Evolutionary conservation across 2,113 vertebrate species (phyloP), one percentile per base, ranked within the genome.

Genomic region (Anarrhichthys ocellatus): DNA sequence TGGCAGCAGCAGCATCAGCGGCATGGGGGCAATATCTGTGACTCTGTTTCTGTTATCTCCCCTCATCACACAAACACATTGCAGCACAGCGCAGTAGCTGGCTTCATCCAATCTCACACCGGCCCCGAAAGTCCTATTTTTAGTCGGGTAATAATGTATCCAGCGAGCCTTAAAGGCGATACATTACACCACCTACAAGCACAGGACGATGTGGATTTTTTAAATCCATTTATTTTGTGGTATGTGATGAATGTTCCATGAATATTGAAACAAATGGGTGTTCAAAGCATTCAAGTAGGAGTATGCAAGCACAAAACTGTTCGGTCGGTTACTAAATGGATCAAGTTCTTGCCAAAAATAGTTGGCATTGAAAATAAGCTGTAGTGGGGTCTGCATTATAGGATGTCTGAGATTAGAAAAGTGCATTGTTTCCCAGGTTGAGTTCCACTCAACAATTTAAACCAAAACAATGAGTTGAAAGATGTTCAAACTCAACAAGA

Each of bases 51-150:
- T 73, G 71, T 88, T 83, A 88, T 92, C 84, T 84, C 52, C 29
- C 56, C 50, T 91, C 85, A 84, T 88, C 89, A 83, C 83, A 59
- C 56, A 84, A 84, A 83, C 46, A 70, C 63, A 82, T 66, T 81
- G 74, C 66, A 78, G 83, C 76, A 40, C 75, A 78, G 80, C 80
- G 46, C 59, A 62, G 58, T 70, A 52, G 40, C 72, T 54, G 62
- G 50, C 48, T 9, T 56, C 74, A 82, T 88, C 80, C 78, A 78
- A 82, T 84, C 87, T 87, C 69, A 75, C 83, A 59, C 65, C 69
- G 76, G 27, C 61, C 80, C 64, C 38, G 44, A 79, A 70, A 71
- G 46, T 32, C 58, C 69, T 91, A 86, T 87, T 89, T 89, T 83
- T 88, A 85, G 76, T 70, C n/a, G 2, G 24, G 18, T 79, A 66